phyloP scores from a whole-genome alignment of 2,797 vertebrate species.

The Sebastes diaconus region DNA sequence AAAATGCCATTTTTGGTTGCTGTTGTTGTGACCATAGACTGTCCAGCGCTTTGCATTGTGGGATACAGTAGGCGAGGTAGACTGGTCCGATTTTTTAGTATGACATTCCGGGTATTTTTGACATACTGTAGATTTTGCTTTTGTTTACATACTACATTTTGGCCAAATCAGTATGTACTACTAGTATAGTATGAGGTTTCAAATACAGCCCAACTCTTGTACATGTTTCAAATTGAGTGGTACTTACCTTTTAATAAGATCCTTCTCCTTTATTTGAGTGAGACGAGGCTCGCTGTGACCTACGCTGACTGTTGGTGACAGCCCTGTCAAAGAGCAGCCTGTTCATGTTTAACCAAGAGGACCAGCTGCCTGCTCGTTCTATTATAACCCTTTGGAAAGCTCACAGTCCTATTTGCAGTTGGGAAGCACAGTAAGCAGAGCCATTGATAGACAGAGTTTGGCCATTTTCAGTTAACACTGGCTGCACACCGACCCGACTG shows the following conservation, averaged over 20 bases:
- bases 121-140: too few species aligned
- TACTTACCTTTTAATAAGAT: neutral
- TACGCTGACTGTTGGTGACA: slow-evolving; percentile 36
- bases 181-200: too few species aligned
- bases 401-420: slow-evolving; percentile 43
- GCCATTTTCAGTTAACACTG: slow-evolving; percentile 24
- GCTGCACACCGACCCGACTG: slow-evolving; percentile 9
- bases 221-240: neutral
- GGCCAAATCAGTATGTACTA: too few species aligned
- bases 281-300: slow-evolving; percentile 23
- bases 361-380: slow-evolving; percentile 54
- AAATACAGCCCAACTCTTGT: neutral
- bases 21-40: too few species aligned
- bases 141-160: too few species aligned
- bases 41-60: too few species aligned
- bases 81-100: too few species aligned
- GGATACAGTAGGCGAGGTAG: too few species aligned
- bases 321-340: slow-evolving; percentile 55
- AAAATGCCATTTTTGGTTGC: too few species aligned
- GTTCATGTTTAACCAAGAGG: slow-evolving; percentile 67
- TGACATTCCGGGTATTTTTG: too few species aligned
- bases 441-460: slow-evolving; percentile 18
- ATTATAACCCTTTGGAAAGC: slow-evolving; percentile 48
- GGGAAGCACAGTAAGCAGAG: slow-evolving; percentile 30
- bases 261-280: slow-evolving; percentile 10